phyloP scores from a whole-genome alignment of 2,888 invertebrate genomes.

The Platycnemis pennipes region DNA sequence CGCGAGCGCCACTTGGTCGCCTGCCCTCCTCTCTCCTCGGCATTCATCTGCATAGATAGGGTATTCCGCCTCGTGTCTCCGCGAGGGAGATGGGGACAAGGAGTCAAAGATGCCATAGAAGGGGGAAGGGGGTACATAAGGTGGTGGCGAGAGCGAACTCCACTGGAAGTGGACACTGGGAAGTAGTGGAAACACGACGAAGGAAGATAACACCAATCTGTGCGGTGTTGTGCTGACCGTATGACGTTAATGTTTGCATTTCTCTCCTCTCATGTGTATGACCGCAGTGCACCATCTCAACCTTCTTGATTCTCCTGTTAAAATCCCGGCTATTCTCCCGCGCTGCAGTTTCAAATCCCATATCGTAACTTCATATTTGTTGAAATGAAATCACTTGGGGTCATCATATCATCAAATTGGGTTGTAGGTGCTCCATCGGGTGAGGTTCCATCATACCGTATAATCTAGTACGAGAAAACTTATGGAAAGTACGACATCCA shows the following conservation, averaged over 20 bases:
- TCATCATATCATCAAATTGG: too few relatives aligned
- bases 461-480: too few relatives aligned
- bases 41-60: conserved; percentile 62
- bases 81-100: background rate
- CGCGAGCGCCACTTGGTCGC: background rate
- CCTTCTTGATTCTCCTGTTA: background rate
- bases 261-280: background rate
- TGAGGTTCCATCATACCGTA: too few relatives aligned
- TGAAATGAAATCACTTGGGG: too few relatives aligned
- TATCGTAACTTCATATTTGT: too few relatives aligned
- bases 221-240: background rate
- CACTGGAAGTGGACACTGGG: background rate
- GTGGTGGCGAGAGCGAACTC: too few relatives aligned
- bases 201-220: background rate
- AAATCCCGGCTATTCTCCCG: background rate
- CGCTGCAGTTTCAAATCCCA: too few relatives aligned
- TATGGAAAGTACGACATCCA: too few relatives aligned
- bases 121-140: background rate
- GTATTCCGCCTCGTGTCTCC: conserved; percentile 52
- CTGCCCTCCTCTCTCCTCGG: background rate
- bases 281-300: background rate
- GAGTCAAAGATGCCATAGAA: background rate
- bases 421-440: too few relatives aligned
- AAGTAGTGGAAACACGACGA: background rate
- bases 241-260: background rate